Evolutionary conservation across 2,888 invertebrate genomes (phyloP).

Genomic region (Mongoloraphidia duomilia): DNA sequence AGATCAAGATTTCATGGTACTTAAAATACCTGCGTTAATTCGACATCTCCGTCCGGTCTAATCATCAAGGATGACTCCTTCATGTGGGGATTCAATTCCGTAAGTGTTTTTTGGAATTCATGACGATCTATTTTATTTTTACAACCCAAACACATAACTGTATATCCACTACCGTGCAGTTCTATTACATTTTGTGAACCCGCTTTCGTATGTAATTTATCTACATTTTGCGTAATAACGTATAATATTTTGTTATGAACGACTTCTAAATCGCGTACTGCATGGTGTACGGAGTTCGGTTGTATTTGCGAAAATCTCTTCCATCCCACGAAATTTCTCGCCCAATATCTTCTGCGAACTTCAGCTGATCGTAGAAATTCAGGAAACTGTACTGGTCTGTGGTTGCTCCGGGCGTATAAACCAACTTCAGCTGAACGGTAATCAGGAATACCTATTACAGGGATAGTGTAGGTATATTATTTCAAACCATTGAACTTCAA

Average conservation of each 20-base stretch:
- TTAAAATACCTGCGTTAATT: conserved; percentile 48
- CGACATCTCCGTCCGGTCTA: conserved; percentile 90
- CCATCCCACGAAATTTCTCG: conserved; percentile 92
- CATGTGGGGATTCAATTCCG: conserved; percentile 51
- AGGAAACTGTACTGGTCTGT: conserved; percentile 72
- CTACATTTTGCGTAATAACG: conserved; percentile 94
- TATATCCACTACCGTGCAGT: conserved; percentile 77
- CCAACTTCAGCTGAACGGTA: conserved; percentile 88
- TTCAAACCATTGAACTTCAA: no score
- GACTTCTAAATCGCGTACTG: conserved; percentile 58
- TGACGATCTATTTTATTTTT: conserved; percentile 48
- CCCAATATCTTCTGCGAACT: conserved; percentile 80
- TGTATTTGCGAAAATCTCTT: conserved; percentile 59
- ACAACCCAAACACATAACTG: conserved; percentile 65
- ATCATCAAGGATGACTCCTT: conserved; percentile 40
- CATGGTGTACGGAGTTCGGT: conserved; percentile 68
- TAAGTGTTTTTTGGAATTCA: conserved; percentile 56
- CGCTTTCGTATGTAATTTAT: conserved; percentile 81
- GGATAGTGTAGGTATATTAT: no score
- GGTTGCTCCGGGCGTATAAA: conserved; percentile 70
- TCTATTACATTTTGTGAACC: conserved; percentile 71
- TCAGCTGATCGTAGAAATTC: conserved; percentile 61
- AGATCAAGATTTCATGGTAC: no score
- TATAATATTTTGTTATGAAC: conserved; percentile 39
- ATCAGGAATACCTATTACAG: conserved; percentile 68